Base-by-base conservation (phyloP, 2,888 invertebrate species). In the Cephonodes hylas region DNA sequence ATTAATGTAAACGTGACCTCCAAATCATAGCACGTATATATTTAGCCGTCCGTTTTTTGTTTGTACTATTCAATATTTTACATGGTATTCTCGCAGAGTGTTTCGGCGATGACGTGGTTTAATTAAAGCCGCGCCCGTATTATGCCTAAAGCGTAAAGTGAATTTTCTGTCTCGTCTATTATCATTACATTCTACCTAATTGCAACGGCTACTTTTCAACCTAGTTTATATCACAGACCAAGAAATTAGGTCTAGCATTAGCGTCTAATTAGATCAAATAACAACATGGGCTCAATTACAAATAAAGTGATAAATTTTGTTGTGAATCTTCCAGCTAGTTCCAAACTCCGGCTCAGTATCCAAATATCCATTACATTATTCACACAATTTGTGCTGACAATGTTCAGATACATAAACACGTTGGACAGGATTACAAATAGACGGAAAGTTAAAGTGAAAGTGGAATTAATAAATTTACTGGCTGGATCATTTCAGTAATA, bases 41-140 rank as follows among this genome's bases (percentile, higher is more conserved):
- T 67, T 63, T 69, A 67, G 59, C 25, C 38, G 62, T 63, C 63
- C 64, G 64, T 63, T 64, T 65, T 68, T 70, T 68, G 63, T 65
- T 64, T 60, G 60, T 66, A 58, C 61, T 66, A 66, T 67, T 63
- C 58, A 64, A 72, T 70, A 74, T 69, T 67, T 64, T 67, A 65
- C 68, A 63, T 65, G 60, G 68, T 70, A 70, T 70, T 71, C 42
- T 71, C 45, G 57, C 63, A 65, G 69, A 73, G 71, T 66, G 68
- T 62, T 70, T 71, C 72, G 61, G 46, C 58, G 73, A 73, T 75
- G 75, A 77, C 73, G 74, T 70, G 67, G 70, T 72, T 76, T 85
- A 86, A 88, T 87, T 88, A 85, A 73, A 65, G 79, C 83, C 83
- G 69, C 80, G 66, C 90, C 86, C 74, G 67, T 66, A 70, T 72